Base-by-base conservation (phyloP, 2,113 vertebrate species). In the Symphodus melops region DNA sequence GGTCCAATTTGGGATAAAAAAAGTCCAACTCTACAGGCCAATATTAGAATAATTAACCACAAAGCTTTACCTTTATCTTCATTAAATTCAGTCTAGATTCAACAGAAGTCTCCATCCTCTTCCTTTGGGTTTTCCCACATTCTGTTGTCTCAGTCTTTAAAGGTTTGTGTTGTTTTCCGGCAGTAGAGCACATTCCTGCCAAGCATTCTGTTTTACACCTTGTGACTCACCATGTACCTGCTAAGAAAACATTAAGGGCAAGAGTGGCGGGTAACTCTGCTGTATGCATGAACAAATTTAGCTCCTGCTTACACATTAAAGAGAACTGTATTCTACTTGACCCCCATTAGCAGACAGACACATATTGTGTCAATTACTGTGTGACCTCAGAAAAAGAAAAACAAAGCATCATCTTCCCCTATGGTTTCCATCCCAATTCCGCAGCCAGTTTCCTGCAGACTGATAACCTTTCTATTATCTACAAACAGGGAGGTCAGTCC, bases 391-490 rank as follows among this genome's bases (percentile, higher is more conserved):
- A 63, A 57, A 23, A 62, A 52, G 8, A 67, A 59, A 64, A 74
- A 79, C 12, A 70, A 69, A 69, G 66, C 53, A 20, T 1, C 5
- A 44, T 57, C 58, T 72, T 89, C 80, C 82, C 72, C 80, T 75
- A 33, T 51, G 17, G 21, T 75, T 85, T 60, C 25, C 20, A 28
- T 72, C 20, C 21, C 17, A 23, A 68, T 16, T 44, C 42, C 6
- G 23, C 59, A 46, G 51, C n/a, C 37, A 33, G 74, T 84, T 89
- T 93, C 88, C 92, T 83, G 42, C 39, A 8, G 25, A 71, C 64
- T 19, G 72, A 79, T 90, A 85, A 86, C 87, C 85, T 86, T 76
- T 81, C 42, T 5, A 86, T 88, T 88, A 80, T 82, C 49, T 72
- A 14, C 54, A 70, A 64, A 67, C 23, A 49, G 37, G 23, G 44